phyloP scores from a whole-genome alignment of 2,888 invertebrate genomes.

The Lasioglossum morio region DNA sequence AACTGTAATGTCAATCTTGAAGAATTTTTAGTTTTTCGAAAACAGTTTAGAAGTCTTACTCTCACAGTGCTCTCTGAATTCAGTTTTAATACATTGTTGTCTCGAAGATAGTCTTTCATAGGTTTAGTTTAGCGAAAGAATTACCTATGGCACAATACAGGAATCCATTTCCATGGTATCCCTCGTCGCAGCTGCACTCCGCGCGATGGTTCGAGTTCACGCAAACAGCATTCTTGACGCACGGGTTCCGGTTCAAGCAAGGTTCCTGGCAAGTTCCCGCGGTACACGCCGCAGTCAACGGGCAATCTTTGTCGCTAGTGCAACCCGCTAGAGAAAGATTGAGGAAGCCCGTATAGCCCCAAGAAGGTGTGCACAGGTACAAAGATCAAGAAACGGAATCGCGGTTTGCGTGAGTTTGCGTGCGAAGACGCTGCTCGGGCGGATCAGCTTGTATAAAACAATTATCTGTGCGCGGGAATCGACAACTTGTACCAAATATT shows the following conservation, averaged over 20 bases:
- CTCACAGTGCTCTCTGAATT: too few species aligned
- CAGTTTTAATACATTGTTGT: not conserved
- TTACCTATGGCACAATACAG: slow-evolving; percentile 92
- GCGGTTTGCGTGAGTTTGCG: slow-evolving; percentile 43
- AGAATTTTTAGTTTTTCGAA: not conserved
- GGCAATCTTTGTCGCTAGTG: slow-evolving; percentile 94
- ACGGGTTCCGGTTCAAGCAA: slow-evolving; percentile 94
- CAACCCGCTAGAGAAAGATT: slow-evolving; percentile 89
- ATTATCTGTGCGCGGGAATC: slow-evolving; percentile 13
- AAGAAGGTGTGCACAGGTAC: slow-evolving; percentile 70
- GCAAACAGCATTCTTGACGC: slow-evolving; percentile 93
- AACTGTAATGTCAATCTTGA: not conserved
- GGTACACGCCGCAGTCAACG: slow-evolving; percentile 94
- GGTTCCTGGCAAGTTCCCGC: slow-evolving; percentile 94
- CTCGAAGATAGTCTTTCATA: not conserved
- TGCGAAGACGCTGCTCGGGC: slow-evolving; percentile 34
- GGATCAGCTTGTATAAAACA: slow-evolving; percentile 35
- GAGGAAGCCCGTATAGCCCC: slow-evolving; percentile 82
- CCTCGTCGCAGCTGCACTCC: slow-evolving; percentile 94
- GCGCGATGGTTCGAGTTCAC: slow-evolving; percentile 95
- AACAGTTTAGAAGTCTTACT: not conserved
- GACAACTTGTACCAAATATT: not conserved
- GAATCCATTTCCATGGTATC: slow-evolving; percentile 94
- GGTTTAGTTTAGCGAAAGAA: not conserved
- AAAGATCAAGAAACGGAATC: slow-evolving; percentile 23